Conservation (phyloP, 2,888 invertebrate species). For the Hyposoter dolosus region DNA sequence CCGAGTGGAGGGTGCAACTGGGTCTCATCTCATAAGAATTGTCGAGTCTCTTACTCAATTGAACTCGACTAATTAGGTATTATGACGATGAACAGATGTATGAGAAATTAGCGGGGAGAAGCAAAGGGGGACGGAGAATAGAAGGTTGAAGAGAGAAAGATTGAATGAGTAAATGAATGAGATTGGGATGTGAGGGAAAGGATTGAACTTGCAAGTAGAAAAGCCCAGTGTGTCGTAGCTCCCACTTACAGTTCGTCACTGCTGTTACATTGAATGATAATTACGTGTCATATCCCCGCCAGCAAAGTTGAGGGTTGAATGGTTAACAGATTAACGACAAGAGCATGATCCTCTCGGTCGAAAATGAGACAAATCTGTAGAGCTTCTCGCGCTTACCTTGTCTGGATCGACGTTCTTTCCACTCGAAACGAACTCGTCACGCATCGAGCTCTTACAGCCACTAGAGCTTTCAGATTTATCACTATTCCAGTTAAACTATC, state of each 20-base stretch:
- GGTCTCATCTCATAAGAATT: conserved; percentile 29
- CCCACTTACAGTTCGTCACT: conserved; percentile 59
- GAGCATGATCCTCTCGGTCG: conserved; percentile 12
- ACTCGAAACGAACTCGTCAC: neutral
- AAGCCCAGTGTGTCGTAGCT: conserved; percentile 37
- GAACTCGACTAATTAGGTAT: conserved; percentile 78
- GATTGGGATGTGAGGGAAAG: neutral
- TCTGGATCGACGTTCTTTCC: neutral
- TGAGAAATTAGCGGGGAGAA: neutral
- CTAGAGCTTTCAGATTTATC: conserved; percentile 29
- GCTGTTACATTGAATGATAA: conserved; percentile 69
- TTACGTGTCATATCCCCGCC: conserved; percentile 45
- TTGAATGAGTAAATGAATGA: conserved; percentile 16
- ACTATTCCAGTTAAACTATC: conserved; percentile 51
- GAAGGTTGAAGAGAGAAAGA: neutral
- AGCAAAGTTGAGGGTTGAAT: conserved; percentile 36
- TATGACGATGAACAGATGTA: conserved; percentile 74
- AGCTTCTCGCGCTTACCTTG: neutral
- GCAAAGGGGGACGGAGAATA: conserved; percentile 38
- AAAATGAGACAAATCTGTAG: conserved; percentile 34
- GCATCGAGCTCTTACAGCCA: neutral
- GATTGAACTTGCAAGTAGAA: neutral
- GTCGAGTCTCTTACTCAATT: conserved; percentile 32
- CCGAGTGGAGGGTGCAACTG: neutral
- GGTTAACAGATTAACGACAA: conserved; percentile 26